A percentile compares a stretch with the other conserved stretches of the same genome.
These are phyloP conservation scores for Amiota mariae DNA, from an alignment of 2,888 invertebrate genomes.

Conservation along the genomic window DNA sequence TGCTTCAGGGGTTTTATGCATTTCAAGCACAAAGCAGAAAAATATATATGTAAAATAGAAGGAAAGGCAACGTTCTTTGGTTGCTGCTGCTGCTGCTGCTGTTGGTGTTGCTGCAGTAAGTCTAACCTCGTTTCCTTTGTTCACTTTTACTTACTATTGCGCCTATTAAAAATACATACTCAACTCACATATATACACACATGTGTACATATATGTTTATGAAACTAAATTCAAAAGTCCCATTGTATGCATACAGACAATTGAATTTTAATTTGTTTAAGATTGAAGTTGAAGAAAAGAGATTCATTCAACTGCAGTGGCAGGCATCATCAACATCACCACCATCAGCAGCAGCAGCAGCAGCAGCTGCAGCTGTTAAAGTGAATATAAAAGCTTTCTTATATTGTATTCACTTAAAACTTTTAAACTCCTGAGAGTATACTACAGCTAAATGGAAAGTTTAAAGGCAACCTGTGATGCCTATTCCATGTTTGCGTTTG, in stretches of 20 bases:
- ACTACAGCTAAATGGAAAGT: too few relatives aligned
- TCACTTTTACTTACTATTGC: constrained; percentile 17
- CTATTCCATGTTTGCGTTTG: too few relatives aligned
- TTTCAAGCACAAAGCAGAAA: background rate
- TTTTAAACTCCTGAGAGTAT: too few relatives aligned
- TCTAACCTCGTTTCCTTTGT: constrained; percentile 43
- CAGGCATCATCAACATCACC: too few relatives aligned
- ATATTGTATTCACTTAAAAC: background rate
- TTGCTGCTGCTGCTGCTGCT: background rate
- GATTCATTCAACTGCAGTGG: too few relatives aligned
- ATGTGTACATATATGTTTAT: background rate
- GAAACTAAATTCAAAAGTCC: constrained; percentile 33
- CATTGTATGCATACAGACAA: constrained; percentile 52
- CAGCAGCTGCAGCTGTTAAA: constrained; percentile 9
- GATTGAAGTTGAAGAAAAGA: constrained; percentile 29
- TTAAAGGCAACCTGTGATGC: too few relatives aligned
- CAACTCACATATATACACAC: constrained; percentile 6
- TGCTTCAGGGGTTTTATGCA: constrained; percentile 31
- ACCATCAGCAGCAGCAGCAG: too few relatives aligned
- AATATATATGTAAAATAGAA: too few relatives aligned
- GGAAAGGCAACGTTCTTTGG: too few relatives aligned
- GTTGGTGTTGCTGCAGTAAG: constrained; percentile 16
- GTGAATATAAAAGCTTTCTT: background rate
- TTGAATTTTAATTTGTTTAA: constrained; percentile 61
- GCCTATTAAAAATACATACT: constrained; percentile 20